Conservation (phyloP, 53 echinoderm and acorn worm genomes). For the Holothuria scabra region DNA sequence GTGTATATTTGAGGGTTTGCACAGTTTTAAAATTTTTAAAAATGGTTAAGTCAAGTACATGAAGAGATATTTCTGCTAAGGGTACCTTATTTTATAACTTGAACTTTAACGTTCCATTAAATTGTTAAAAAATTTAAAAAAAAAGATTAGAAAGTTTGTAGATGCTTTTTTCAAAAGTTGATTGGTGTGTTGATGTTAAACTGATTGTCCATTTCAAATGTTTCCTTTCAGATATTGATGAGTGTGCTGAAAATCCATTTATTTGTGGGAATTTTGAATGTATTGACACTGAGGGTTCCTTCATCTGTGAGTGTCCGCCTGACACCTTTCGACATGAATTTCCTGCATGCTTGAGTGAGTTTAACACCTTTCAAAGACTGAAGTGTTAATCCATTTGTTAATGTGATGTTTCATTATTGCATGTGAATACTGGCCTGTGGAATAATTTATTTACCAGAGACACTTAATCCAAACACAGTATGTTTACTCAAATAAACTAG, state of each 20-base stretch:
- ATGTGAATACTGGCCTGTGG: neutral
- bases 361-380: too few species aligned
- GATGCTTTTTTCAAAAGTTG: too few species aligned
- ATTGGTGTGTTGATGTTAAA: too few species aligned
- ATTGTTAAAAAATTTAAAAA: too few species aligned
- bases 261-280: neutral
- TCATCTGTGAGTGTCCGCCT: conserved; percentile 34
- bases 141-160: too few species aligned
- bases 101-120: too few species aligned
- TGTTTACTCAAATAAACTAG: neutral
- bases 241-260: neutral
- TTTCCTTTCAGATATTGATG: conserved; percentile 36
- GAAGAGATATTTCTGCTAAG: too few species aligned
- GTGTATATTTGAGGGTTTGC: too few species aligned
- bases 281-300: conserved; percentile 18
- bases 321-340: conserved; percentile 24
- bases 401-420: neutral
- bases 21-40: too few species aligned
- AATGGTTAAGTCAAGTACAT: too few species aligned
- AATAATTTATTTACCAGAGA: neutral
- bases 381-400: too few species aligned
- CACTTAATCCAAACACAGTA: neutral
- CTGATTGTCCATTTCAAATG: neutral
- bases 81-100: too few species aligned
- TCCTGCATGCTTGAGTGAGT: conserved; percentile 18